Conservation (phyloP, 2,113 vertebrate genomes). For the Neotoma lepida region DNA sequence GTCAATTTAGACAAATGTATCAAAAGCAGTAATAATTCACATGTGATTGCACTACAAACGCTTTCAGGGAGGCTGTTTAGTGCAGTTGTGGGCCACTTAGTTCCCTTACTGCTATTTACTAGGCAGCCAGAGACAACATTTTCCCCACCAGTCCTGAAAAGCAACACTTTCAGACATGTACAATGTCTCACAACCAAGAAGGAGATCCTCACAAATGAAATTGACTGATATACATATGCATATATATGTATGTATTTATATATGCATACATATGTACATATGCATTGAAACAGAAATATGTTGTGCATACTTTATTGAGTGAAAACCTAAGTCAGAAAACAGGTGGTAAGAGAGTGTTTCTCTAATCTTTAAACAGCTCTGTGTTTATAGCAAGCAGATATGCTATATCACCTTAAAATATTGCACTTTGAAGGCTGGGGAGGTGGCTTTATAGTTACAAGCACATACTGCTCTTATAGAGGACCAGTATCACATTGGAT, state of each 20-base stretch:
- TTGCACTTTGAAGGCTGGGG: background rate
- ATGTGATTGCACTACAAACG: background rate
- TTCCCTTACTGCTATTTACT: background rate
- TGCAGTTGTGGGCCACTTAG: background rate
- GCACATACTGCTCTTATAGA: background rate
- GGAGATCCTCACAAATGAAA: background rate
- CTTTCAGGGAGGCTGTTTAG: background rate
- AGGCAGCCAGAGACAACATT: background rate
- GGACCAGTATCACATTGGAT: background rate
- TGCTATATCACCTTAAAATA: background rate
- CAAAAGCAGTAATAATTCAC: background rate
- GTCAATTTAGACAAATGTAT: background rate
- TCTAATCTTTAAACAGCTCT: background rate
- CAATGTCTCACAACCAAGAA: background rate
- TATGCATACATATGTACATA: background rate
- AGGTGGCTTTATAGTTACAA: background rate
- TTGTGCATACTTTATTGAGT: background rate
- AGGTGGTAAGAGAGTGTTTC: background rate
- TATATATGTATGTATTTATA: accelerated
- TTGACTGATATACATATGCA: background rate
- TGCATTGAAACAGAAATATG: background rate
- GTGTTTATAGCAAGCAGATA: background rate
- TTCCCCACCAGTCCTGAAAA: background rate
- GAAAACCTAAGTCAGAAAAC: background rate
- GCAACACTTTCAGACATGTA: background rate